These are phyloP conservation scores for Chromis chromis DNA, from an alignment of 2,797 vertebrate species.

Conservation along the genomic window DNA sequence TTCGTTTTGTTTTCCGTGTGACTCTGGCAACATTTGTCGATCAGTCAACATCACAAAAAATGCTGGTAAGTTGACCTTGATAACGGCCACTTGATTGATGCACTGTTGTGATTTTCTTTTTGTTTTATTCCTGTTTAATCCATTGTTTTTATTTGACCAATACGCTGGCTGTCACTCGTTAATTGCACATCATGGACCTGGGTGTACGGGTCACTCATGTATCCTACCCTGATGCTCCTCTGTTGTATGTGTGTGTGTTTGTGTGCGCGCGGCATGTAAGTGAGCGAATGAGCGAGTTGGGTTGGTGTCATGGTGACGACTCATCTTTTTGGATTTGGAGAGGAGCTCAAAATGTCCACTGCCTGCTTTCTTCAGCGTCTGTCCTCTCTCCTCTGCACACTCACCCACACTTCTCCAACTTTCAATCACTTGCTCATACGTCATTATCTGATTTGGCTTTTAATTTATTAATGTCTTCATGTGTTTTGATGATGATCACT, in stretches of 20 bases:
- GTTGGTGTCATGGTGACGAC: conserved; percentile 64
- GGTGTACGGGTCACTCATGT: conserved; percentile 82
- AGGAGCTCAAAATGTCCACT: conserved; percentile 76
- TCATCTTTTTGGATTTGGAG: conserved; percentile 64
- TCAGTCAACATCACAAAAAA: conserved; percentile 92
- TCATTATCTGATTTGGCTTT: conserved; percentile 54
- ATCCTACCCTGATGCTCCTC: conserved; percentile 76
- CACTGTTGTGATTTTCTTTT: conserved; percentile 80
- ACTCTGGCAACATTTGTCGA: conserved; percentile 88
- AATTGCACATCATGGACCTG: conserved; percentile 84
- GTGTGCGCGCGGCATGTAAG: conserved; percentile 22
- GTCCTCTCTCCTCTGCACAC: conserved; percentile 70
- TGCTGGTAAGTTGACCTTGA: conserved; percentile 89
- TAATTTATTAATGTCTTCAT: conserved; percentile 28
- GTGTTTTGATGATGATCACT: conserved; percentile 45
- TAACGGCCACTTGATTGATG: conserved; percentile 85
- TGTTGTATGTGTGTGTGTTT: conserved; percentile 41
- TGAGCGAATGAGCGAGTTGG: conserved; percentile 44
- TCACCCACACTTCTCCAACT: conserved; percentile 69
- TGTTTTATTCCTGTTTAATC: conserved; percentile 69
- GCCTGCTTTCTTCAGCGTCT: conserved; percentile 78
- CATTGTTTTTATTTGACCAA: conserved; percentile 81
- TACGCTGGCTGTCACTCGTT: conserved; percentile 83
- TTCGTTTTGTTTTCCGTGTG: conserved; percentile 87
- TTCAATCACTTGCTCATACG: conserved; percentile 67